phyloP scores from a whole-genome alignment of 2,888 invertebrate genomes.

The Chrysopilus asiliformis region DNA sequence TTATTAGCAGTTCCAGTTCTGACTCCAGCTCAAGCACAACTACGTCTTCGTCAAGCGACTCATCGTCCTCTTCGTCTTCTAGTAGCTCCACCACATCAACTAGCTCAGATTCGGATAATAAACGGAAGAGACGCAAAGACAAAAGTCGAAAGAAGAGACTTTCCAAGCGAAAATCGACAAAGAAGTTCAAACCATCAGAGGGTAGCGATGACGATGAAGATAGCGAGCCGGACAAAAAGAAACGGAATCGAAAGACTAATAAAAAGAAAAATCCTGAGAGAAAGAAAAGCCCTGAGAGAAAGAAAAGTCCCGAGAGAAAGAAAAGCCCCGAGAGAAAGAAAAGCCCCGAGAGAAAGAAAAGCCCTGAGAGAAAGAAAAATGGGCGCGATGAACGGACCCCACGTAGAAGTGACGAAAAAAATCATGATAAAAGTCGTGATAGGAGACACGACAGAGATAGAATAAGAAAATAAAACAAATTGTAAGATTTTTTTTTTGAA shows the following conservation, averaged over 20 bases:
- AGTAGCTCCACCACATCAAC: conserved; percentile 13
- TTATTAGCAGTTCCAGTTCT: conserved; percentile 16
- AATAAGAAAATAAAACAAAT: no score
- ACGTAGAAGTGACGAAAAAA: no score
- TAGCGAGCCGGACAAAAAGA: background rate
- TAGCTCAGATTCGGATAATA: conserved; percentile 14
- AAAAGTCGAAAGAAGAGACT: no score
- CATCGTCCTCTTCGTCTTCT: conserved; percentile 14
- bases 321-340: background rate
- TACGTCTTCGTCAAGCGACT: conserved; percentile 11
- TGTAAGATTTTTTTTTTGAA: no score
- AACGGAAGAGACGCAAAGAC: no score
- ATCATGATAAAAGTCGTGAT: background rate
- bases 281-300: background rate
- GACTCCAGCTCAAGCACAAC: conserved; percentile 15
- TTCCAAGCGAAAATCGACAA: no score
- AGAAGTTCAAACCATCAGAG: no score
- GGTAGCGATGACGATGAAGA: conserved; percentile 3
- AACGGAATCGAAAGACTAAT: conserved; percentile 4
- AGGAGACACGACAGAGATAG: no score
- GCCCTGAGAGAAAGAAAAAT: no score
- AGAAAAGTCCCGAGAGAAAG: background rate
- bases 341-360: no score
- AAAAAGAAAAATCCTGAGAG: background rate
- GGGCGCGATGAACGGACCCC: no score